Conservation (phyloP, 2,888 invertebrate species). For the Melikaiella ostensackeni region DNA sequence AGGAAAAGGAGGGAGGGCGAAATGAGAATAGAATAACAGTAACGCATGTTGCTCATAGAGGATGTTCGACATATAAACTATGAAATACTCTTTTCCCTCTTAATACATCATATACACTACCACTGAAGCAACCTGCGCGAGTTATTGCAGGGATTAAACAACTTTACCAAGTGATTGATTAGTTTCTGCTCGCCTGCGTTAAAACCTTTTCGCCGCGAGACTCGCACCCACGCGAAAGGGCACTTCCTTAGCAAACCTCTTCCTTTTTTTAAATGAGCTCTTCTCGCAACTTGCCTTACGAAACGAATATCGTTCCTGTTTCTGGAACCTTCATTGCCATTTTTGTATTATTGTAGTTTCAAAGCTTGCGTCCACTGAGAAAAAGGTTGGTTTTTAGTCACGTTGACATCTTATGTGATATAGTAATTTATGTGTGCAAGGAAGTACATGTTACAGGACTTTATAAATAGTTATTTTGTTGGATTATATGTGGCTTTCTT, state of each 20-base stretch:
- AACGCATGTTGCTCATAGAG: neutral
- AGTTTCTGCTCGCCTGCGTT: constrained; percentile 65
- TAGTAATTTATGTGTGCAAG: neutral
- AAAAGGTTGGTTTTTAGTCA: neutral
- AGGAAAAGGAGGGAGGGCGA: constrained; percentile 39
- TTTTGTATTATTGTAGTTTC: neutral
- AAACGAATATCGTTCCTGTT: constrained; percentile 51
- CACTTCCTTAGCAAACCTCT: constrained; percentile 50
- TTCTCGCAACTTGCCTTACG: constrained; percentile 65
- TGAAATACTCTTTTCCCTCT: constrained; percentile 31
- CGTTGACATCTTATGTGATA: neutral
- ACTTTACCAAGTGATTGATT: constrained; percentile 71
- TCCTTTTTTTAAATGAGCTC: constrained; percentile 64
- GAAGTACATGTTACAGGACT: neutral
- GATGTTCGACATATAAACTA: neutral
- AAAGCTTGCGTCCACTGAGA: neutral
- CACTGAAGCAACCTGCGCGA: constrained; percentile 45
- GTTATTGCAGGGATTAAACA: constrained; percentile 71
- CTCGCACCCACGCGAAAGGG: constrained; percentile 62
- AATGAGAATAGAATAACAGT: constrained; percentile 34
- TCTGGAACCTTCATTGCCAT: constrained; percentile 40
- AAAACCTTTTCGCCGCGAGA: constrained; percentile 66
- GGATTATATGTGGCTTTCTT: neutral
- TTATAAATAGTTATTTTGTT: neutral
- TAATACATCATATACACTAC: neutral